Base-by-base conservation (phyloP, 2,113 vertebrate species). In the Psophia crepitans region DNA sequence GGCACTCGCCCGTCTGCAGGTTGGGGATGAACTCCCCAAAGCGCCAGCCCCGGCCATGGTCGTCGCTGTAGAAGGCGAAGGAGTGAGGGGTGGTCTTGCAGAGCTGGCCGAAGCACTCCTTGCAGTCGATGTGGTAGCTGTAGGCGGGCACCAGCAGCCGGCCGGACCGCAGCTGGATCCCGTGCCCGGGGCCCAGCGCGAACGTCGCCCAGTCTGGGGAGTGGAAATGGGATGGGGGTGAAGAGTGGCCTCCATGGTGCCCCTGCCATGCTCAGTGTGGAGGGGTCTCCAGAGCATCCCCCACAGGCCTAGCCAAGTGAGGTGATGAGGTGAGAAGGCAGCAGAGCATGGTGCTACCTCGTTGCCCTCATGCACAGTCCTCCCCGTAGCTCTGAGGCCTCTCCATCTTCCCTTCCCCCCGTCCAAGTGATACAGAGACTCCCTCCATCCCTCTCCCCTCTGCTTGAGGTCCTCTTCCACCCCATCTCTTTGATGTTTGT, bases 181-280 rank as follows among this genome's bases (percentile, higher is more conserved):
- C 99, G 0, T 99, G 99, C 14, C 99, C 99, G 0, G 99, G 99
- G 28, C 99, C 99, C 11, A 99, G 97, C 0, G 99, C 99, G 0
- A 99, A 99, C 0, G 99, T 99, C 3, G 99, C 99, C 99, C 99
- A 99, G 33, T 99, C 99, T 99, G 96, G 58, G 78, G 41, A 79
- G 57, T 5, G 2, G 44, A 76, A 53, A 56, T 12, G 65, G 49
- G 10, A 8, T 2, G 18, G n/a, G 30, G 14, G 30, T 74, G 5
- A 77, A 26, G 37, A 26, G 15, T 2, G 32, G 58, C 32, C n/a
- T 9, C 37, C n/a, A 0, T 1, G 17, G n/a, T 37, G 14, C 12
- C 49, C 32, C 48, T 8, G 35, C 60, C 27, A 2, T 18, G 17
- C 26, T 33, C 33, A 3, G 0, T 0, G 2, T 6, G 35, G 57